Conservation (phyloP, 2,888 invertebrate genomes). For the Caenorhabditis zanzibari region DNA sequence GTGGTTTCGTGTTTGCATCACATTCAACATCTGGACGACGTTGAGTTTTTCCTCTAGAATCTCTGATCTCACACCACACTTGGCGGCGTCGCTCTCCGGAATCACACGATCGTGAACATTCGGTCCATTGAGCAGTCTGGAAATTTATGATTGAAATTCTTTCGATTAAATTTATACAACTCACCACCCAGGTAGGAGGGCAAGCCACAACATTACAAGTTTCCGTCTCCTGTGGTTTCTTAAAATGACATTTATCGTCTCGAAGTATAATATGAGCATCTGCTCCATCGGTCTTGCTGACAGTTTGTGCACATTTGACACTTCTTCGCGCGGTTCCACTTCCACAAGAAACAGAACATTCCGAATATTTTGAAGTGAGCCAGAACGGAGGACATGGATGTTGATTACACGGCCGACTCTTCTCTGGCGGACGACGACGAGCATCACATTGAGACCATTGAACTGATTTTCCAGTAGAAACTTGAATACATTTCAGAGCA, state of each 20-base stretch:
- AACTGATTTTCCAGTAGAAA: conserved; percentile 88
- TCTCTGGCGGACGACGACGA: conserved; percentile 92
- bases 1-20: conserved; percentile 87
- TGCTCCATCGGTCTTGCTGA: conserved; percentile 85
- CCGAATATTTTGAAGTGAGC: conserved; percentile 75
- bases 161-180: conserved; percentile 10
- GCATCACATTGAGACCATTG: conserved; percentile 93
- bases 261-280: conserved; percentile 95
- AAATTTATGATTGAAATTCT: not conserved
- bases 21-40: conserved; percentile 88
- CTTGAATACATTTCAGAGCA: conserved; percentile 76
- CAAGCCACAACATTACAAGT: conserved; percentile 95
- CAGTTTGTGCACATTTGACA: conserved; percentile 89
- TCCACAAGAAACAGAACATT: conserved; percentile 94
- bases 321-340: conserved; percentile 92
- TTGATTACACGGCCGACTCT: conserved; percentile 93
- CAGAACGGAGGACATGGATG: conserved; percentile 94
- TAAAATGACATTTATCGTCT: conserved; percentile 92
- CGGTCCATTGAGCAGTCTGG: conserved; percentile 79
- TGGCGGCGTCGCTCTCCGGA: conserved; percentile 92
- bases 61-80: conserved; percentile 92
- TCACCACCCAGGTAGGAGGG: conserved; percentile 90
- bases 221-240: conserved; percentile 84
- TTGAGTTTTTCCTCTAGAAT: conserved; percentile 89
- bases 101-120: conserved; percentile 95